Evolutionary conservation across 2,888 invertebrate genomes (phyloP), one percentile per base, ranked within the genome.

Genomic region (Aromia moschata): DNA sequence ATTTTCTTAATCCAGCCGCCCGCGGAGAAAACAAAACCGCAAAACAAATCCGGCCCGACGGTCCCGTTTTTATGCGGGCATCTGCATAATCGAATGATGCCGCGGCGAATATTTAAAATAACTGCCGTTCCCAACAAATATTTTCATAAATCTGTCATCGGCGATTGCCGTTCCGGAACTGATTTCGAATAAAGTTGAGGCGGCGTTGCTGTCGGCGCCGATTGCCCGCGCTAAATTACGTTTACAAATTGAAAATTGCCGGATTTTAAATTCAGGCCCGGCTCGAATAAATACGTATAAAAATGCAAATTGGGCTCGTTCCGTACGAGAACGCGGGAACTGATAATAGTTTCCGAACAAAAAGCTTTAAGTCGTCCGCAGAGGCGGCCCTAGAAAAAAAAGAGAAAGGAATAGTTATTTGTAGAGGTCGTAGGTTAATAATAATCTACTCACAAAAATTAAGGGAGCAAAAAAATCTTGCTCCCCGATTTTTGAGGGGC

Each of bases 61-160:
- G 49, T 56, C 47, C 54, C 41, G 63, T 59, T 63, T 69, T 64
- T 67, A 64, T 62, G 73, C 67, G 70, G 66, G 69, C 70, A 80
- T 81, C 77, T 80, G 79, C 80, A 81, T 81, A 81, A 81, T 81
- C 80, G 77, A 80, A 81, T 81, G 79, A 80, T 76, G 71, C 72
- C 77, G 74, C 77, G 74, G 70, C 74, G 79, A 80, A 80, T 80
- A 80, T 81, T 81, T 80, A 79, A 80, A 80, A 80, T 79, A 80
- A 80, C 80, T 77, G 78, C 78, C 80, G 77, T 76, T 77, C 70
- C 78, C 72, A 76, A 79, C 80, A 80, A 81, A 81, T 81, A 81
- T 81, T 80, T 80, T 80, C 81, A 81, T 81, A 81, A 81, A 81
- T 81, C 81, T 81, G 80, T 80, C 81, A 80, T 75, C 77, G 77